Percentiles rank a stretch among this genome's conserved stretches.
Conservation (phyloP, 2,113 vertebrate species). For the Nibea albiflora region DNA sequence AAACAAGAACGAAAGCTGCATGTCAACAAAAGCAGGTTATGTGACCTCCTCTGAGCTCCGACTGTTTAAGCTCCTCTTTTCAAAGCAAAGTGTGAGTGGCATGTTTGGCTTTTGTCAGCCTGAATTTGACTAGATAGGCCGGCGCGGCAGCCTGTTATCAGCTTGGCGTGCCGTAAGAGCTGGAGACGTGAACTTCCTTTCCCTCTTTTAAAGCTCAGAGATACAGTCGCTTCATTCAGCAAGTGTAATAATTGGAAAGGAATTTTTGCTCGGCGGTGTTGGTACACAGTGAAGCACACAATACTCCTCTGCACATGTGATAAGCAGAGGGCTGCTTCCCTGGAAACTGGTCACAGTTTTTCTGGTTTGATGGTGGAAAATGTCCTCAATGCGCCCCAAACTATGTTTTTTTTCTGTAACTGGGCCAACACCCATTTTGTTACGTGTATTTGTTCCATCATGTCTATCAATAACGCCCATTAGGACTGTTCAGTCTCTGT, state of each 20-base stretch:
- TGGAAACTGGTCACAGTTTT: not conserved
- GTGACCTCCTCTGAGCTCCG: slow-evolving; percentile 1
- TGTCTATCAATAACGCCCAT: not conserved
- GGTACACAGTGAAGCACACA: slow-evolving; percentile 1
- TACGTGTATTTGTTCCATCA: slow-evolving; percentile 36
- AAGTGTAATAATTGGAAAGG: slow-evolving; percentile 33
- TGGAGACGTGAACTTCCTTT: not conserved
- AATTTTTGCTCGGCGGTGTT: slow-evolving; percentile 22
- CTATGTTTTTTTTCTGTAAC: not conserved
- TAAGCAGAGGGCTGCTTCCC: not conserved
- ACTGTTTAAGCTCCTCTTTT: slow-evolving; percentile 41
- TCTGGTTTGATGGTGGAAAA: not conserved
- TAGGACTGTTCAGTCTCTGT: slow-evolving; percentile 18
- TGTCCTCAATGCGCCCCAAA: not conserved
- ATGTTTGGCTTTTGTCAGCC: slow-evolving; percentile 65
- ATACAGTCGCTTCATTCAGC: slow-evolving; percentile 29
- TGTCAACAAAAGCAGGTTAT: slow-evolving; percentile 52
- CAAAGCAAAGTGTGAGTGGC: slow-evolving; percentile 57
- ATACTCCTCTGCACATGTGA: not conserved
- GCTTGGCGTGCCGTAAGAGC: slow-evolving; percentile 4
- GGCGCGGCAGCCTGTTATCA: slow-evolving; percentile 53
- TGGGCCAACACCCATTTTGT: slow-evolving; percentile 5
- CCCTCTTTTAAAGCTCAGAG: not conserved
- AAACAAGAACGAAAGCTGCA: not conserved
- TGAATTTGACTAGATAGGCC: slow-evolving; percentile 40